Percentiles rank a stretch among this genome's conserved stretches.
Evolutionary conservation across 64 coral and sea anemone species (phyloP).

Genomic region (Dendronephthya gigantea): DNA sequence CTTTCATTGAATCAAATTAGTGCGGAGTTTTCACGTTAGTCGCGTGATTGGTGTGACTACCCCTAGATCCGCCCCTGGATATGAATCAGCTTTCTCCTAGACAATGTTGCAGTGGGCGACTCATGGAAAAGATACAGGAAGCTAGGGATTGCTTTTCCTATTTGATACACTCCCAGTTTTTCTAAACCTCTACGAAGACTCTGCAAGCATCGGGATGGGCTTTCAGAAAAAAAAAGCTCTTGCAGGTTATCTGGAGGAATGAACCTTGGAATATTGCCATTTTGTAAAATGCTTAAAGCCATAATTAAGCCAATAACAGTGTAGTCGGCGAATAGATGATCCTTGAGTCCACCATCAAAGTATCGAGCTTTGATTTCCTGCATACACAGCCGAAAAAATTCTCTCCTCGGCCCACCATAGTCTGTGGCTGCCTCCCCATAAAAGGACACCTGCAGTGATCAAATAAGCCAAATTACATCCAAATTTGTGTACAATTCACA

Average conservation of each 20-base stretch:
- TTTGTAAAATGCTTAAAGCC: slow-evolving; percentile 24
- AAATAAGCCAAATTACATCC: too few species aligned
- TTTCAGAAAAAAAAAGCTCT: slow-evolving; percentile 9
- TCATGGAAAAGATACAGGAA: neutral
- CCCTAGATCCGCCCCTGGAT: too few species aligned
- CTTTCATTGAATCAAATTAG: too few species aligned
- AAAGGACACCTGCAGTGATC: slow-evolving; percentile 33
- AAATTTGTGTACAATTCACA: too few species aligned
- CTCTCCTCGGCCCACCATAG: slow-evolving; percentile 22
- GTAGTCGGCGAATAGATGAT: slow-evolving; percentile 17
- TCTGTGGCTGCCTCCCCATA: slow-evolving; percentile 37
- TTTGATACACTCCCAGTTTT: slow-evolving; percentile 28
- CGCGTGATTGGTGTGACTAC: too few species aligned
- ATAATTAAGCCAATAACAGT: slow-evolving; percentile 18
- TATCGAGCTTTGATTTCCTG: slow-evolving; percentile 34
- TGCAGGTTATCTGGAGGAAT: slow-evolving; percentile 24
- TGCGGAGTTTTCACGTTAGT: too few species aligned
- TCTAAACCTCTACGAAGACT: slow-evolving; percentile 24
- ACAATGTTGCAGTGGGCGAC: neutral
- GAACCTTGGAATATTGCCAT: slow-evolving; percentile 31
- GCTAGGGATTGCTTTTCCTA: slow-evolving; percentile 33
- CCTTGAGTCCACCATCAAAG: slow-evolving; percentile 22
- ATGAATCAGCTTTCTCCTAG: neutral
- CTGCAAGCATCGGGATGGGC: neutral
- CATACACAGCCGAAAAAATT: slow-evolving; percentile 27